These are phyloP conservation scores for Hofmannophila pseudospretella DNA, from an alignment of 2,888 invertebrate genomes.

Conservation along the genomic window DNA sequence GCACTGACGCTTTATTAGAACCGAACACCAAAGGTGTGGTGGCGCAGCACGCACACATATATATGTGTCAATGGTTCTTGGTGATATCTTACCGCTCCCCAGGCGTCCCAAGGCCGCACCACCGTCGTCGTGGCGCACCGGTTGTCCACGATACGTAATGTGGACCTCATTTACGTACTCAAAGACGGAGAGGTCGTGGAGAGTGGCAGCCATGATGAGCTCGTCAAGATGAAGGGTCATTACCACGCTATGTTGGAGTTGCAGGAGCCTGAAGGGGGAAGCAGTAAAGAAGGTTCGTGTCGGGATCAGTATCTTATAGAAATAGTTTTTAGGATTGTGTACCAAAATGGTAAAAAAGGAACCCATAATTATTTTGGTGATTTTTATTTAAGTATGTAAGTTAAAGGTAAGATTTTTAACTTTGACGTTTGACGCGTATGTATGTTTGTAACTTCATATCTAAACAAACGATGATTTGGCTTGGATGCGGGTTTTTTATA, in stretches of 20 bases:
- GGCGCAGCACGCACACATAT: too few relatives aligned
- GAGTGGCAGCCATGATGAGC: slow-evolving; percentile 82
- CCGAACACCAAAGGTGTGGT: too few relatives aligned
- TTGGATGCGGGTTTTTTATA: too few relatives aligned
- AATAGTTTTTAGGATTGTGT: too few relatives aligned
- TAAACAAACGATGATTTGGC: too few relatives aligned
- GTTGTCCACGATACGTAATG: slow-evolving; percentile 84
- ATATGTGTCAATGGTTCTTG: too few relatives aligned
- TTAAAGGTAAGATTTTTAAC: neutral
- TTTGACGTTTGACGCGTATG: neutral
- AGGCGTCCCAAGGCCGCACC: slow-evolving; percentile 85
- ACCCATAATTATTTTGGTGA: too few relatives aligned
- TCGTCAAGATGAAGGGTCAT: slow-evolving; percentile 81
- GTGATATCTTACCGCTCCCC: slow-evolving; percentile 11
- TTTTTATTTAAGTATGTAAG: too few relatives aligned
- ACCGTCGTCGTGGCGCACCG: slow-evolving; percentile 89
- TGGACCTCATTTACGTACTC: slow-evolving; percentile 85
- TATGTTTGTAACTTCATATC: neutral
- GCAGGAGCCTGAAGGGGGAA: slow-evolving; percentile 66
- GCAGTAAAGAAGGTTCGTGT: neutral
- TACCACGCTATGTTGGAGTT: slow-evolving; percentile 84
- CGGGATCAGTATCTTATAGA: too few relatives aligned
- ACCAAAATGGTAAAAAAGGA: too few relatives aligned
- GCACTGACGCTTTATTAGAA: too few relatives aligned
- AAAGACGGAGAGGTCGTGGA: slow-evolving; percentile 83